These are phyloP conservation scores for Anthoptus insignis DNA, from an alignment of 2,888 invertebrate genomes.

Conservation along the genomic window DNA sequence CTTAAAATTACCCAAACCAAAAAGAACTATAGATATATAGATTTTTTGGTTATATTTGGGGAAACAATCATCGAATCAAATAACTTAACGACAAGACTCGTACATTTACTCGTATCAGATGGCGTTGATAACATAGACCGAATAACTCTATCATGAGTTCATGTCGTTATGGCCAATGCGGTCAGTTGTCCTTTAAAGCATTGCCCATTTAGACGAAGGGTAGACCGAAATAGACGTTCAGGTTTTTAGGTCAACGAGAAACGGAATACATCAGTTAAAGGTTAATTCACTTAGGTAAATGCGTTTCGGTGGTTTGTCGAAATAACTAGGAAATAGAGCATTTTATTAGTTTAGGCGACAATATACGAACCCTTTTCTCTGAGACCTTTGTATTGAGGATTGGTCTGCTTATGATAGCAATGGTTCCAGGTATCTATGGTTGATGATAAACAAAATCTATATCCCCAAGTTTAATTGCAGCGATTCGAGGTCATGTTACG, in stretches of 20 bases:
- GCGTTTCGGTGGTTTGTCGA: constrained; percentile 8
- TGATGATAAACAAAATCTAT: too few relatives aligned
- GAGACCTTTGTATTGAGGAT: too few relatives aligned
- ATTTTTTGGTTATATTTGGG: too few relatives aligned
- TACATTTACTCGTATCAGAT: constrained; percentile 6
- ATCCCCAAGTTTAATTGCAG: too few relatives aligned
- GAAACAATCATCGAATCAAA: constrained; percentile 1
- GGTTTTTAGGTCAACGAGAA: constrained; percentile 34
- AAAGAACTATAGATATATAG: too few relatives aligned
- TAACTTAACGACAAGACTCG: too few relatives aligned
- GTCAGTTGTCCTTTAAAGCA: constrained; percentile 26
- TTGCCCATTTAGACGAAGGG: constrained; percentile 29
- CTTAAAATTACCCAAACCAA: too few relatives aligned
- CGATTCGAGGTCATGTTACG: too few relatives aligned
- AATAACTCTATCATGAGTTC: constrained; percentile 21
- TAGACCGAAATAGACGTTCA: constrained; percentile 30
- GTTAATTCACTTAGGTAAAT: constrained; percentile 25
- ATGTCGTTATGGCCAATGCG: constrained; percentile 19
- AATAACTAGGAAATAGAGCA: neutral
- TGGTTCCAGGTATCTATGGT: too few relatives aligned
- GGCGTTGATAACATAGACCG: neutral
- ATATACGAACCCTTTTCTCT: too few relatives aligned
- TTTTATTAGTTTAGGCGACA: too few relatives aligned
- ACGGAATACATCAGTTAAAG: neutral
- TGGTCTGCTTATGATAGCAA: too few relatives aligned